Evolutionary conservation across 2,888 invertebrate species (phyloP).

Genomic region (Parochlus steinenii): DNA sequence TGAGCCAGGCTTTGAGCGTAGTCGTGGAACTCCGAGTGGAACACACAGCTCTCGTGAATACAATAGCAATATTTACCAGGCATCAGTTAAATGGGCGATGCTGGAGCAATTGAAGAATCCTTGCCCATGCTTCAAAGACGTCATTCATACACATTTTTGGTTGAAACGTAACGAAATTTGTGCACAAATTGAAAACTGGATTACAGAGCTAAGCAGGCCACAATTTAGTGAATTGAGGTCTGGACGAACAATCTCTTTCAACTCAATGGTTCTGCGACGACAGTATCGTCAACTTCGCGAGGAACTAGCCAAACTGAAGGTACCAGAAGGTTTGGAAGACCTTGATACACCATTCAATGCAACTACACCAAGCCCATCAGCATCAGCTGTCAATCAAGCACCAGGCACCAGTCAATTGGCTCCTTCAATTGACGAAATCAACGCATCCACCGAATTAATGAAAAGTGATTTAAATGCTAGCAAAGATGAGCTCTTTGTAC

Average conservation of each 20-base stretch:
- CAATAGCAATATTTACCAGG: conserved; percentile 89
- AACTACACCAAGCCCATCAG: conserved; percentile 15
- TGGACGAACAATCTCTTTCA: conserved; percentile 58
- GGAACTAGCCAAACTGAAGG: conserved; percentile 66
- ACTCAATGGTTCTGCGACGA: conserved; percentile 59
- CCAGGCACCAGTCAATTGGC: neutral
- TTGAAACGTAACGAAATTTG: conserved; percentile 81
- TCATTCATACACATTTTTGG: conserved; percentile 88
- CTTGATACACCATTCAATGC: conserved; percentile 41
- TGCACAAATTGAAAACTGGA: conserved; percentile 79
- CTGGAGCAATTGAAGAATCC: conserved; percentile 82
- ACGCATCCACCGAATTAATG: too few relatives aligned
- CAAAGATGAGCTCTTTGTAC: too few relatives aligned
- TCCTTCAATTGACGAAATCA: too few relatives aligned
- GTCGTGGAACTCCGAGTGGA: conserved; percentile 74
- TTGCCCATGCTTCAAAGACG: conserved; percentile 81
- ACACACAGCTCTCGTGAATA: conserved; percentile 83
- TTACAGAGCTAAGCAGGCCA: conserved; percentile 68
- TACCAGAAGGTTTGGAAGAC: conserved; percentile 59
- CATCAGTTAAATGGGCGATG: conserved; percentile 93
- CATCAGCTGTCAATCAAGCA: conserved; percentile 5
- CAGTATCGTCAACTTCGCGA: conserved; percentile 72
- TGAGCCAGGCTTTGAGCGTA: conserved; percentile 86
- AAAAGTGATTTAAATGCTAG: too few relatives aligned
- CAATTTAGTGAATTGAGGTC: conserved; percentile 55